Percentiles rank a stretch among this genome's conserved stretches.
Conservation (phyloP, 35 echinoderm and acorn worm species). For the Eucidaris tribuloides region DNA sequence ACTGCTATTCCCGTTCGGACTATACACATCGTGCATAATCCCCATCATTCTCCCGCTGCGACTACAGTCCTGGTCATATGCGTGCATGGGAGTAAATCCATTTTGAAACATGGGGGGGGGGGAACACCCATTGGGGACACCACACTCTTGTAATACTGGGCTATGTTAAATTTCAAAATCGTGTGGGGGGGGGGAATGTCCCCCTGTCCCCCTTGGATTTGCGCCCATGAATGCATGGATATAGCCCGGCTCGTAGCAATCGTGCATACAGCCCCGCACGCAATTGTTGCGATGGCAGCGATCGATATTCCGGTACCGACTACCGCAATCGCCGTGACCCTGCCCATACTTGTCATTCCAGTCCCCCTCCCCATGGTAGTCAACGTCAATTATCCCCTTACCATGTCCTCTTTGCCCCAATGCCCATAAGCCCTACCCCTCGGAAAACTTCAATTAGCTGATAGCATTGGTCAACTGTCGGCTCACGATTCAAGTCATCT, state of each 20-base stretch:
- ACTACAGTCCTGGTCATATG: too few relatives aligned
- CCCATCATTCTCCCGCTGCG: too few relatives aligned
- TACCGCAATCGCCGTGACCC: neutral
- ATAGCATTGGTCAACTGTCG: slow-evolving; percentile 7
- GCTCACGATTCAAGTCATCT: neutral
- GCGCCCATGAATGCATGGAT: too few relatives aligned
- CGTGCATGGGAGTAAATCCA: too few relatives aligned
- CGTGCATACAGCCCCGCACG: neutral
- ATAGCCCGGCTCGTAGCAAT: neutral
- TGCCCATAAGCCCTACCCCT: neutral
- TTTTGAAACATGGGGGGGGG: too few relatives aligned
- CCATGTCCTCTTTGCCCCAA: neutral
- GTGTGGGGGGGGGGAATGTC: too few relatives aligned
- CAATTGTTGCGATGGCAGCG: neutral
- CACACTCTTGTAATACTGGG: too few relatives aligned
- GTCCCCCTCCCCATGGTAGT: neutral
- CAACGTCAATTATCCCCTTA: neutral
- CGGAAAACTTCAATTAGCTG: slow-evolving; percentile 42
- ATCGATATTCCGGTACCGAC: neutral
- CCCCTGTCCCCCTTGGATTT: too few relatives aligned
- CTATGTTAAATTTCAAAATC: too few relatives aligned
- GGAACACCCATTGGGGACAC: too few relatives aligned
- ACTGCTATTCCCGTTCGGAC: neutral
- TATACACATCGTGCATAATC: too few relatives aligned
- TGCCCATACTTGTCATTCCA: neutral